A percentile compares a stretch with the other conserved stretches of the same genome.
phyloP scores from a whole-genome alignment of 2,888 invertebrate species.

The Xestoiulus laeticollis region DNA sequence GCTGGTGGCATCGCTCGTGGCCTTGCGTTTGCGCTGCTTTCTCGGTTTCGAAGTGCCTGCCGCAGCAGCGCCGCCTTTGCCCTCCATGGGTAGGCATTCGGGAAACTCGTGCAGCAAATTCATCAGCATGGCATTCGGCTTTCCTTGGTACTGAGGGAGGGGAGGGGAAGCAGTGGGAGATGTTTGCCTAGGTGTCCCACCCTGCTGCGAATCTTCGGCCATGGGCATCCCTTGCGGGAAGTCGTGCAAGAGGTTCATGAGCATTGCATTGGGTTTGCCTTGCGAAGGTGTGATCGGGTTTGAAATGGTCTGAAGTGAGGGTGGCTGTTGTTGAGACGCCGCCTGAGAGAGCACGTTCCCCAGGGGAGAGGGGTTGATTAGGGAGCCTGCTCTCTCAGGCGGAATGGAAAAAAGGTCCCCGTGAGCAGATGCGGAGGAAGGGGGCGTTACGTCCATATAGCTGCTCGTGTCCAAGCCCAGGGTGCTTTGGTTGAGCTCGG shows the following conservation, averaged over 20 bases:
- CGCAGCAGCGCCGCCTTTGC: background rate
- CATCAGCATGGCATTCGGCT: slow-evolving; percentile 54
- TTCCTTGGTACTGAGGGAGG: slow-evolving; percentile 46
- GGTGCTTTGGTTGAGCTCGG: slow-evolving; percentile 51
- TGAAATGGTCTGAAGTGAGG: slow-evolving; percentile 27
- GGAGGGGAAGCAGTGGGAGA: slow-evolving; percentile 23
- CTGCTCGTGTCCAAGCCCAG: slow-evolving; percentile 51
- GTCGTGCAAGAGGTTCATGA: slow-evolving; percentile 52
- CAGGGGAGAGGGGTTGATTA: slow-evolving; percentile 47
- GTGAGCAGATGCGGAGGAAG: slow-evolving; percentile 51
- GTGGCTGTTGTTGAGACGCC: slow-evolving; percentile 46
- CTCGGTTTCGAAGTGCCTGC: slow-evolving; percentile 52
- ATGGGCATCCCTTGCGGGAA: slow-evolving; percentile 48
- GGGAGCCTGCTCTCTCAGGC: slow-evolving; percentile 53
- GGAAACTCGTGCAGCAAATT: slow-evolving; percentile 51
- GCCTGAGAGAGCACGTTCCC: slow-evolving; percentile 54
- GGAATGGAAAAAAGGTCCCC: slow-evolving; percentile 55
- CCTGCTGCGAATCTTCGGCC: slow-evolving; percentile 21
- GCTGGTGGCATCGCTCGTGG: slow-evolving; percentile 59
- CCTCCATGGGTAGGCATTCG: slow-evolving; percentile 46
- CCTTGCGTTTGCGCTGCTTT: slow-evolving; percentile 58
- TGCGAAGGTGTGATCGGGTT: background rate
- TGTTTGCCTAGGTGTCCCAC: background rate
- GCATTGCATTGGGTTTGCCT: slow-evolving; percentile 53
- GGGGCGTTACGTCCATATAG: slow-evolving; percentile 50